Evolutionary conservation across 1,140 invertebrate genomes (phyloP).

Genomic region (Rhyacophila brunnea): DNA sequence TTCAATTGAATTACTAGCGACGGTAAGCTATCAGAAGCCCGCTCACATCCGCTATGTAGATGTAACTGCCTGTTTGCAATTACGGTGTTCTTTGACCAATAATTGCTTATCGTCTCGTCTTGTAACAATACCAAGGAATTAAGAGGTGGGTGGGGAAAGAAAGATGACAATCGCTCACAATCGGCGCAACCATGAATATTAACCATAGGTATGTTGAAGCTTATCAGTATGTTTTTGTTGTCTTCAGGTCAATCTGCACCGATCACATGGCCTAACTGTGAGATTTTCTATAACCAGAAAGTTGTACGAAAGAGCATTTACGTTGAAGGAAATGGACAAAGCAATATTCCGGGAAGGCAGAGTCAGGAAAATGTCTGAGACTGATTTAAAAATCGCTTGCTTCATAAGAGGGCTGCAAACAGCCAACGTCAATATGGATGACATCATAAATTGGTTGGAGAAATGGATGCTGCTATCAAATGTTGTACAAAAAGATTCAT

Average conservation of each 20-base stretch:
- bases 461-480: slow-evolving; percentile 73
- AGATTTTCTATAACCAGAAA: slow-evolving; percentile 61
- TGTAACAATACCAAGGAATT: too few species aligned
- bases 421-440: slow-evolving; percentile 66
- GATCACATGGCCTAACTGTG: slow-evolving; percentile 66
- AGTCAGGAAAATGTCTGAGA: slow-evolving; percentile 57
- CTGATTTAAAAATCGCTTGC: slow-evolving; percentile 68
- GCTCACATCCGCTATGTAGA: too few species aligned
- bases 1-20: too few species aligned
- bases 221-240: not conserved
- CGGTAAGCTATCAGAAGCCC: too few species aligned
- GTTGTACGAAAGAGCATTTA: slow-evolving; percentile 66
- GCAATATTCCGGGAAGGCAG: slow-evolving; percentile 79
- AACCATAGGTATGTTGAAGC: too few species aligned
- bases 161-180: too few species aligned
- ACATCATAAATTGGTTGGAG: slow-evolving; percentile 71
- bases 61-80: too few species aligned
- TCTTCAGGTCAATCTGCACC: slow-evolving; percentile 67
- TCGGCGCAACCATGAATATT: too few species aligned
- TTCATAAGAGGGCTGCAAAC: slow-evolving; percentile 69
- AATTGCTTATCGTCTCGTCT: too few species aligned
- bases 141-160: too few species aligned
- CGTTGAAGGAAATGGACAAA: slow-evolving; percentile 75
- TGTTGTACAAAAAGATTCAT: slow-evolving; percentile 62
- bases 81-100: too few species aligned